Base-by-base conservation (phyloP, 2,113 vertebrate species). In the Daphoenositta chrysoptera region DNA sequence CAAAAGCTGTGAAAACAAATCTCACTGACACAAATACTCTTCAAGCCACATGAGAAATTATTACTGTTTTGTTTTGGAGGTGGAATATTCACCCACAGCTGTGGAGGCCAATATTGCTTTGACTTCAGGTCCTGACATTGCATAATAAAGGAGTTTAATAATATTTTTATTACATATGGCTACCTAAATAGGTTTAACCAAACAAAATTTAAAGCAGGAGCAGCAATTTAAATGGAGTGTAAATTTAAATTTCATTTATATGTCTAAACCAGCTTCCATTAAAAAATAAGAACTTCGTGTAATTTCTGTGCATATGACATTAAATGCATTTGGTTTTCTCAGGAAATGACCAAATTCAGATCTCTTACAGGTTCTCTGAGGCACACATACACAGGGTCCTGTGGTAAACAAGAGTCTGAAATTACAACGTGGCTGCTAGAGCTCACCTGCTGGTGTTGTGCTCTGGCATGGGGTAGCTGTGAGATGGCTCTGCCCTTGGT, bases 131-230 rank as follows among this genome's bases (percentile, higher is more conserved):
- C 37, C 35, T 35, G 12, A 88, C 40, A 45, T 4, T 65, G 22
- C 16, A 42, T 33, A 83, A 57, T 42, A 93, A 69, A 80, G 11
- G 12, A 79, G 40, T 83, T 85, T 47, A 57, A 64, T 78, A 87
- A 73, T 50, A 82, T 48, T 90, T 89, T 48, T 90, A 35, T 60
- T 85, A 40, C 31, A 23, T 31, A 40, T 4, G 23, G 16, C 22
- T 54, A 65, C 31, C 9, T 64, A 50, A 85, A 69, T 9, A 78
- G 8, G 8, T 83, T 72, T 80, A 79, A 61, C 10, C 9, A 77
- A 88, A 72, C n/a, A 80, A 72, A 89, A 80, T 28, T 48, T 60
- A 85, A 92, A 82, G 40, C 30, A 75, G 48, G 83, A 66, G 18
- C 17, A 66, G 58, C 23, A 54, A 15, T 40, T 87, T 40, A 83